A percentile compares a stretch with the other conserved stretches of the same genome.
Evolutionary conservation across 2,113 vertebrate genomes (phyloP).

Genomic region (Python bivittatus): DNA sequence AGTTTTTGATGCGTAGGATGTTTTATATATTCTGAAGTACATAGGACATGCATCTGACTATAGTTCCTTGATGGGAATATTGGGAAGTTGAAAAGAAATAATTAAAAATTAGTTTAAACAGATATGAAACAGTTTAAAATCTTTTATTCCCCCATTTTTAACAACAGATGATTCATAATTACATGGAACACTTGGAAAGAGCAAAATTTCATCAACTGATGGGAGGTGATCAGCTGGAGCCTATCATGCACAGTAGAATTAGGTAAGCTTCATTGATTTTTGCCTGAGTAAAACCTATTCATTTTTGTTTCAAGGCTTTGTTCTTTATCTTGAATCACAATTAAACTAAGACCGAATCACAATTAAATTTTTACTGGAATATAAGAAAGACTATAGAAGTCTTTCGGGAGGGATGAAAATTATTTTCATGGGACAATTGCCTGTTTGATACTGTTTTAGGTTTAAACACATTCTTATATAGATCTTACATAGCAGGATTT

Average conservation of each 20-base stretch:
- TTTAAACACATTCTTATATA: background rate
- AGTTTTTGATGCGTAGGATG: background rate
- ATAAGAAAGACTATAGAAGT: slow-evolving; percentile 53
- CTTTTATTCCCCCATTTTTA: slow-evolving; percentile 58
- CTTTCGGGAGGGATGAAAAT: slow-evolving; percentile 14
- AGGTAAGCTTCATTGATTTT: slow-evolving; percentile 81
- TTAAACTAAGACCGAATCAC: slow-evolving; percentile 63
- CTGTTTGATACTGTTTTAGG: background rate
- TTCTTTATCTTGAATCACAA: slow-evolving; percentile 68
- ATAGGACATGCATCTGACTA: background rate
- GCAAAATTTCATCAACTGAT: slow-evolving; percentile 89
- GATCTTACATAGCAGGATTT: background rate
- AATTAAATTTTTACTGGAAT: slow-evolving; percentile 67
- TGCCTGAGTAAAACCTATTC: slow-evolving; percentile 47
- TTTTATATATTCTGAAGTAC: background rate
- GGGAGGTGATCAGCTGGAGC: slow-evolving; percentile 81
- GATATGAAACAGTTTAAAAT: slow-evolving; percentile 26
- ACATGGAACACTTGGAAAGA: slow-evolving; percentile 98
- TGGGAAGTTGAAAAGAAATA: background rate
- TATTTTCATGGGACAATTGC: slow-evolving; percentile 28
- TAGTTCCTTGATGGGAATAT: slow-evolving; percentile 4
- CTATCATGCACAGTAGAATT: slow-evolving; percentile 76
- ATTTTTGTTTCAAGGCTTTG: slow-evolving; percentile 58
- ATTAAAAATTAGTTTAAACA: background rate
- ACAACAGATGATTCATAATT: slow-evolving; percentile 98